A percentile compares a stretch with the other conserved stretches of the same genome.
These are phyloP conservation scores for Deilephila elpenor DNA, from an alignment of 2,888 invertebrate genomes.

Conservation along the genomic window DNA sequence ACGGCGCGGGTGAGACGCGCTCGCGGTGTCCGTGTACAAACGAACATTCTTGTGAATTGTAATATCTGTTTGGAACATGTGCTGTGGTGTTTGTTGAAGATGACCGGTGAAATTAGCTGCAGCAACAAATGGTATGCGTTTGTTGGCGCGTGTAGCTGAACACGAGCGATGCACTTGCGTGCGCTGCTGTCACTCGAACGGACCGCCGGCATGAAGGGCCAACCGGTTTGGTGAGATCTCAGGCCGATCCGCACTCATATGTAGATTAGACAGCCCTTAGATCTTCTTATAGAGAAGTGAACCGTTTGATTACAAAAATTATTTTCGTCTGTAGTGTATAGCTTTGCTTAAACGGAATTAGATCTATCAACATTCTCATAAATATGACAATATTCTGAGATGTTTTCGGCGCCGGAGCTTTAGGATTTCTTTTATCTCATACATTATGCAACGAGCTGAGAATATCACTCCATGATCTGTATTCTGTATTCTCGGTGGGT, in stretches of 20 bases:
- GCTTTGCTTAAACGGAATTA: constrained; percentile 4
- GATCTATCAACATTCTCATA: background rate
- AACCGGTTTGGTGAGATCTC: constrained; percentile 83
- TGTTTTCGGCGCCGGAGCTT: background rate
- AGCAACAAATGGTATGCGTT: constrained; percentile 72
- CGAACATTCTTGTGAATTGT: constrained; percentile 48
- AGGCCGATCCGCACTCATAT: constrained; percentile 56
- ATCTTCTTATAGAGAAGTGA: constrained; percentile 31
- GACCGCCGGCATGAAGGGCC: constrained; percentile 78
- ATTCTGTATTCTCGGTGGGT: constrained; percentile 17
- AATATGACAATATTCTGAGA: constrained; percentile 14
- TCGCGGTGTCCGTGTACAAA: constrained; percentile 40
- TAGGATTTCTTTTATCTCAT: constrained; percentile 11
- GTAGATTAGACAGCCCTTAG: constrained; percentile 57
- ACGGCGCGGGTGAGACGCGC: constrained; percentile 56
- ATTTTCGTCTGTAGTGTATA: background rate
- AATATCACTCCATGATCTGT: constrained; percentile 12
- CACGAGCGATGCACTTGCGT: constrained; percentile 72
- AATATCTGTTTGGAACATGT: constrained; percentile 66
- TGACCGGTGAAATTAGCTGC: constrained; percentile 75
- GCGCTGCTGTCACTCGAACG: constrained; percentile 65
- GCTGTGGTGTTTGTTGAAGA: constrained; percentile 67
- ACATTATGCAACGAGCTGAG: constrained; percentile 11
- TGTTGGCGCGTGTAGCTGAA: constrained; percentile 66
- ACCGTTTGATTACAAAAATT: background rate